These are phyloP conservation scores for Mactra quadrangularis DNA, from an alignment of 1,140 invertebrate species.

Conservation along the genomic window DNA sequence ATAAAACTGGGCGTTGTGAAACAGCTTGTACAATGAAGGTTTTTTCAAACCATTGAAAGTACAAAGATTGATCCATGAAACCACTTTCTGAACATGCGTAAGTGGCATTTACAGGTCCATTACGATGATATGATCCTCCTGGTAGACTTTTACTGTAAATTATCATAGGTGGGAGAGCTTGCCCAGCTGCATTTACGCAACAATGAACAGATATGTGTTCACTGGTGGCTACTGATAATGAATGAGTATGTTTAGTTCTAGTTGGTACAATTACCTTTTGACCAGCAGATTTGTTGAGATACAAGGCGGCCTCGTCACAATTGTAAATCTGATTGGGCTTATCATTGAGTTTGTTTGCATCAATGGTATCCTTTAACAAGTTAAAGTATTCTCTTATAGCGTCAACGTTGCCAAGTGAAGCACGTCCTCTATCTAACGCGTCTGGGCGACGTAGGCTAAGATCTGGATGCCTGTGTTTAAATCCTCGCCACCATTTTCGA, in stretches of 20 bases:
- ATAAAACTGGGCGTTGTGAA: conserved; percentile 13
- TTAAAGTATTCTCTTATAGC: conserved; percentile 21
- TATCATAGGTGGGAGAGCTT: conserved; percentile 51
- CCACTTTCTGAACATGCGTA: conserved; percentile 56
- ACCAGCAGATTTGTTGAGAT: conserved; percentile 25
- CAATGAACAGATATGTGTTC: conserved; percentile 62
- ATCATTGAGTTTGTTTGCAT: neutral
- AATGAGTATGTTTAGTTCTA: conserved; percentile 41
- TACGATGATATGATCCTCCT: conserved; percentile 21
- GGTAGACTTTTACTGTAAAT: conserved; percentile 39
- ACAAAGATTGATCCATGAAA: conserved; percentile 48
- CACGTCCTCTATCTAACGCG: conserved; percentile 27
- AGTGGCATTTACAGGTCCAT: conserved; percentile 36
- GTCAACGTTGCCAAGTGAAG: conserved; percentile 14
- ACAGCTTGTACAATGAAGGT: conserved; percentile 33
- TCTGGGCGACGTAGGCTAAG: conserved; percentile 16
- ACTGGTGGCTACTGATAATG: conserved; percentile 26
- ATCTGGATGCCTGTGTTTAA: conserved; percentile 18
- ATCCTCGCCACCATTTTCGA: conserved; percentile 32
- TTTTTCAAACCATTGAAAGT: conserved; percentile 56
- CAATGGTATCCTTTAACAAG: conserved; percentile 26
- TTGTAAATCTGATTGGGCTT: conserved; percentile 47
- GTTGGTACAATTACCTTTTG: conserved; percentile 46
- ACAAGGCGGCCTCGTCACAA: conserved; percentile 42
- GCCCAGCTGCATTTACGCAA: conserved; percentile 47